Base-by-base conservation (phyloP, 2,888 invertebrate genomes). In the Lycia hirtaria region DNA sequence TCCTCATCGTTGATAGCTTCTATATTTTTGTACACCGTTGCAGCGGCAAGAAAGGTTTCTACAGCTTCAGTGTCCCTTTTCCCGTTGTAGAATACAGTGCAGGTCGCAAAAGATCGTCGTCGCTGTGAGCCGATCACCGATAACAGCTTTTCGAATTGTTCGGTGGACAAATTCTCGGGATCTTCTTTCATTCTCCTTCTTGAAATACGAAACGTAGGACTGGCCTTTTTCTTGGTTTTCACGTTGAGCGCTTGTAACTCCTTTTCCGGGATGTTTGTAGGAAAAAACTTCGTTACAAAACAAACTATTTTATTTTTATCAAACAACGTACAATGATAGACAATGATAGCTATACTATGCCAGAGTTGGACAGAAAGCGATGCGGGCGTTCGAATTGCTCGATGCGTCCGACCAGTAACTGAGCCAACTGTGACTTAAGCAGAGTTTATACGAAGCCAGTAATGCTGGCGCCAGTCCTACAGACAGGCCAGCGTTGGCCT, bases 401-500 rank as follows among this genome's bases (percentile, higher is more conserved):
- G n/a, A n/a, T n/a, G n/a, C n/a, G n/a, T n/a, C n/a, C n/a, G n/a
- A n/a, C n/a, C n/a, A n/a, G n/a, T n/a, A n/a, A n/a, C n/a, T n/a
- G n/a, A n/a, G n/a, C n/a, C n/a, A n/a, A n/a, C n/a, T n/a, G n/a
- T n/a, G n/a, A n/a, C n/a, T n/a, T n/a, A n/a, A n/a, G 37, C 37
- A 37, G 1, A 10, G 19, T 19, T 38, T 38, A 59, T 2, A 59
- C 54, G 59, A 47, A 59, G 54, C 54, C 50, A 59, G 50, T 54
- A 53, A 50, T 35, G 38, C 38, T 60, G 60, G 60, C 43, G 49
- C 52, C 56, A 52, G 49, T 52, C 28, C 49, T 40, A n/a, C 56
- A 55, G 48, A 52, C 52, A 52, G 56, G 48, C 54, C 54, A 47
- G 50, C 59, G 51, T 47, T 47, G 54, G 50, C 54, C 47, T 55